Base-by-base conservation (phyloP, 2,797 vertebrate species). In the Cynodonichthys magdalenae region DNA sequence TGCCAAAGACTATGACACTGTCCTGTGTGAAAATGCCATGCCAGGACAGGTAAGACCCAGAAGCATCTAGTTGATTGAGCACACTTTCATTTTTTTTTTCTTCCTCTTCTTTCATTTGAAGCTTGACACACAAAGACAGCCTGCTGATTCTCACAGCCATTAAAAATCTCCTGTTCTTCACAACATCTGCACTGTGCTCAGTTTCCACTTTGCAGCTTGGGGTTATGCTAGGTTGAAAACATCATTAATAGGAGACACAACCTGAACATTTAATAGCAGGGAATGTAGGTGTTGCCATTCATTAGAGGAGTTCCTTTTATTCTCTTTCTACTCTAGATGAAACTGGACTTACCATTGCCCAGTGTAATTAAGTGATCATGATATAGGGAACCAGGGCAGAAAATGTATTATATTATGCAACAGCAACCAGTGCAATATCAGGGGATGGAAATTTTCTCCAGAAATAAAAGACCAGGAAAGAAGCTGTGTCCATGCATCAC, bases 1-100 rank as follows among this genome's bases (percentile, higher is more conserved):
- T 61, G 96, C 97, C 68, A 96, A 94, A 65, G 95, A 97, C 53
- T 98, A 98, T 39, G 96, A 98, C 78, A 95, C 96, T 34, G 92
- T 94, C 0, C 93, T 99, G 1, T 99, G 97, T 86, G 97, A 99
- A 87, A 96, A 96, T 46, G 84, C 95, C 68, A 82, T 89, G 47
- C 87, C 95, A 9, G 96, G 96, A 70, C 94, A 98, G 95, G 97
- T 98, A 88, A 88, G 89, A 57, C 71, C 52, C 52, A 24, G 59
- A 57, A 57, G 51, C 28, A 14, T 53, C 71, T 59, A 62, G 52
- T 68, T 3, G 15, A 57, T 67, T 57, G 47, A 17, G 24, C 59
- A 57, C 66, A 27, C 4, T 15, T 45, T 54, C 15, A n/a, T n/a
- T n/a, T 54, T 34, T 54, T 70, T 66, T 51, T 50, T 18, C 18